phyloP scores from a whole-genome alignment of 2,113 vertebrate species.

The Amazona vittata region DNA sequence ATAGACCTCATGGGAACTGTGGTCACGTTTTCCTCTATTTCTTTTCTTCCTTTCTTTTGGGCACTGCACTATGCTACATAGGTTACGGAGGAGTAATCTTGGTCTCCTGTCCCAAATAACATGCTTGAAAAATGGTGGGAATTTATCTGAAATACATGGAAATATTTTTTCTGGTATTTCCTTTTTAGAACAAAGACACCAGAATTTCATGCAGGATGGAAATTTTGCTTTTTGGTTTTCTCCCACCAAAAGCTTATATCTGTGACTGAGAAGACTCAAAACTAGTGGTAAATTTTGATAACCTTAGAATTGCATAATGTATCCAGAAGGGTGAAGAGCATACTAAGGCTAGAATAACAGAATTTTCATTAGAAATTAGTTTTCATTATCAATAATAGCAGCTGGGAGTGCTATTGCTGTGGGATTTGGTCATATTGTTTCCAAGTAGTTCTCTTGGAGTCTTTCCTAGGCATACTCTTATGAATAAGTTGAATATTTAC shows the following conservation, averaged over 20 bases:
- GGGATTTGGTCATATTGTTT: not conserved
- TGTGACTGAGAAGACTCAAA: not conserved
- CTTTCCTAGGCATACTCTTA: not conserved
- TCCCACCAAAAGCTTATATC: not conserved
- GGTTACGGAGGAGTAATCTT: not conserved
- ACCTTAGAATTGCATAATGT: not conserved
- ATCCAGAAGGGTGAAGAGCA: not conserved
- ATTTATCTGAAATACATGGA: not conserved
- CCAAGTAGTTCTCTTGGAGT: not conserved
- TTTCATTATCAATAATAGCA: not conserved
- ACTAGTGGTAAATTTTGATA: not conserved
- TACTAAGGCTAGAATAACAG: not conserved
- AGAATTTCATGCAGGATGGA: not conserved
- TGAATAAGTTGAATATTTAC: not conserved
- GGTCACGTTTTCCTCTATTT: not conserved
- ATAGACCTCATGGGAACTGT: not conserved
- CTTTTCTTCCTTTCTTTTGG: not conserved
- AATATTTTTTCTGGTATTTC: not conserved
- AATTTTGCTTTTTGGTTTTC: not conserved
- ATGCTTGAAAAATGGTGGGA: not conserved
- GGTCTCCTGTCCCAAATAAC: not conserved
- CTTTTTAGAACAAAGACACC: not conserved
- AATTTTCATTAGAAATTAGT: not conserved
- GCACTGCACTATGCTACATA: fast-evolving
- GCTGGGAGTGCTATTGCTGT: not conserved